Evolutionary conservation across 53 echinoderm and acorn worm genomes (phyloP).

Genomic region (Crossaster papposus): DNA sequence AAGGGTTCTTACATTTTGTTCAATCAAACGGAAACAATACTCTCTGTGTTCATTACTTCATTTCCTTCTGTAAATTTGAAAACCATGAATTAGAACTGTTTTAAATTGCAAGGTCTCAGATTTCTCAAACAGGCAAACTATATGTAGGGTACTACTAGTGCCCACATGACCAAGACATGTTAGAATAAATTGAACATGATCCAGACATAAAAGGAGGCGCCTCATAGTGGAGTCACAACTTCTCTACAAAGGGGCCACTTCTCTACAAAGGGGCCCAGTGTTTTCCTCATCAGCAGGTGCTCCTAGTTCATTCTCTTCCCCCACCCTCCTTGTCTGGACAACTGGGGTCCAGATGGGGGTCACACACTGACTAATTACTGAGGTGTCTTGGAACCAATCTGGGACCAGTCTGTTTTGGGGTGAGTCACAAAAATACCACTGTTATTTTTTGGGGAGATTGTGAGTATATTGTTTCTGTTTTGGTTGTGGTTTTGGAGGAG

Average conservation of each 20-base stretch:
- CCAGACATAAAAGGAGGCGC: not conserved
- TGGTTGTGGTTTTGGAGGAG: slow-evolving; percentile 42
- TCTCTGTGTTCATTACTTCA: not conserved
- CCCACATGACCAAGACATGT: slow-evolving; percentile 11
- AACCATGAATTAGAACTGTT: not conserved
- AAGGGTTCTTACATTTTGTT: not conserved
- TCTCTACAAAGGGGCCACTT: not conserved
- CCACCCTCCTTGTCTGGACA: slow-evolving; percentile 32
- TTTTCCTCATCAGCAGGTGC: slow-evolving; percentile 45
- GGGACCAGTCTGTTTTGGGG: not conserved
- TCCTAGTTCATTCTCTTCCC: not conserved
- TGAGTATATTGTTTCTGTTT: not conserved
- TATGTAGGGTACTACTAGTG: too few relatives aligned
- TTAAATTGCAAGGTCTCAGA: not conserved
- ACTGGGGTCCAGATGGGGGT: slow-evolving; percentile 54
- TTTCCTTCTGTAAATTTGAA: not conserved
- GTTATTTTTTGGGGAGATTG: not conserved
- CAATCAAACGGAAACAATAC: not conserved
- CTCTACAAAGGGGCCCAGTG: slow-evolving; percentile 25
- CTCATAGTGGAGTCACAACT: too few relatives aligned
- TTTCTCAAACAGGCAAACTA: not conserved
- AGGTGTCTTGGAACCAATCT: not conserved
- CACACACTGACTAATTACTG: slow-evolving; percentile 41
- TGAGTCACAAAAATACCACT: slow-evolving; percentile 14
- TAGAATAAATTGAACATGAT: not conserved